These are phyloP conservation scores for Theristicus caerulescens DNA, from an alignment of 2,113 vertebrate species.

Conservation along the genomic window DNA sequence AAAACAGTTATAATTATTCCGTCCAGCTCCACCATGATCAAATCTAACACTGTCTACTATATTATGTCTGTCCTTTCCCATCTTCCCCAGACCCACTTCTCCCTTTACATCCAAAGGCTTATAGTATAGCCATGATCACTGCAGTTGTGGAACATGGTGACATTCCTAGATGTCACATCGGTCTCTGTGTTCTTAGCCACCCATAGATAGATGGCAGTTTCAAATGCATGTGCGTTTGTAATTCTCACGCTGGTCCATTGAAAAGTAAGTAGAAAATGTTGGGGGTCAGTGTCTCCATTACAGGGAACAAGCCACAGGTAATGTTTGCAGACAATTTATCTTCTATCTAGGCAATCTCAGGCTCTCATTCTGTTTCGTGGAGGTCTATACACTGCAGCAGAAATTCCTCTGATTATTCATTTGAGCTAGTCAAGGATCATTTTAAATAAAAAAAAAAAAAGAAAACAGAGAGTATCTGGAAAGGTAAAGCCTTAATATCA, in stretches of 20 bases:
- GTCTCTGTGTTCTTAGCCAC: neutral
- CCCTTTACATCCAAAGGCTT: neutral
- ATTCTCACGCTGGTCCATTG: neutral
- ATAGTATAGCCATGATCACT: neutral
- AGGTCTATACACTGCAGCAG: neutral
- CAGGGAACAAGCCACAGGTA: neutral
- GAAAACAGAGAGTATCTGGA: neutral
- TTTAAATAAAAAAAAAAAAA: neutral
- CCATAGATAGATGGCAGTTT: neutral
- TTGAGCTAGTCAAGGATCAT: neutral
- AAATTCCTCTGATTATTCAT: neutral
- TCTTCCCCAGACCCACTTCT: neutral
- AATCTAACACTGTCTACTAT: neutral
- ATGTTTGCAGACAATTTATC: neutral
- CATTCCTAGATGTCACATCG: rapidly evolving
- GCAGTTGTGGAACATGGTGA: neutral
- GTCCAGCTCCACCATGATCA: neutral
- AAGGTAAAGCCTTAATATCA: neutral
- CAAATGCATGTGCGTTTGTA: neutral
- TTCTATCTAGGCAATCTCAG: neutral
- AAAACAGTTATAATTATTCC: neutral
- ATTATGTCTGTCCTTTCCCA: neutral
- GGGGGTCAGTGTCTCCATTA: neutral
- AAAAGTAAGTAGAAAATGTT: neutral
- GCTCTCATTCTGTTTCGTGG: neutral